Evolutionary conservation across 2,113 vertebrate genomes (phyloP).

Genomic region (Lathamus discolor): DNA sequence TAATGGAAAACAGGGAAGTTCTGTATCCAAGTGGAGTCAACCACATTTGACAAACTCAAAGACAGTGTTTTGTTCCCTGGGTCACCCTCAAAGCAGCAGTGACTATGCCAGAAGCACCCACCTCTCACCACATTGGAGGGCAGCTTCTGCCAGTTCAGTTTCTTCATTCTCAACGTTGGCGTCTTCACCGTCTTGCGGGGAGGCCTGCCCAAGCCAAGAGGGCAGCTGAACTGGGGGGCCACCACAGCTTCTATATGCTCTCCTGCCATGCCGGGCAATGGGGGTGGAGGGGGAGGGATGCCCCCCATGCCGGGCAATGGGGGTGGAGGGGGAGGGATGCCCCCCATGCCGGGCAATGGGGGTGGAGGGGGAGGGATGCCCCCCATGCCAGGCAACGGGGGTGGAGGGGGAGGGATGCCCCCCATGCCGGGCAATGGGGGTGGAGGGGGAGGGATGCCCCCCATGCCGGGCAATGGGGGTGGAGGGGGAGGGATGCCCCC

Average conservation of each 20-base stretch:
- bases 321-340: background rate
- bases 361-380: slow-evolving; percentile 8
- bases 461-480: background rate
- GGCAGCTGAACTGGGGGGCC: slow-evolving; percentile 66
- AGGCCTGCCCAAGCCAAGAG: slow-evolving; percentile 62
- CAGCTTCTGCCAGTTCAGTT: slow-evolving; percentile 98
- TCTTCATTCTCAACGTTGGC: slow-evolving; percentile 92
- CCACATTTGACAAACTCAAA: background rate
- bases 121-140: slow-evolving; percentile 81
- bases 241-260: slow-evolving; percentile 74
- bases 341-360: background rate
- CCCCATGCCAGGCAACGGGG: too few species aligned
- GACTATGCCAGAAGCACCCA: slow-evolving; percentile 47
- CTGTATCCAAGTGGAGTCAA: background rate
- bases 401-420: too few species aligned
- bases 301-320: background rate
- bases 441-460: slow-evolving; percentile 33
- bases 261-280: slow-evolving; percentile 1
- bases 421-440: slow-evolving; percentile 14
- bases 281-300: slow-evolving; percentile 48
- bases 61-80: background rate
- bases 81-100: background rate
- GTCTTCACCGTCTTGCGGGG: slow-evolving; percentile 67
- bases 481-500: too few species aligned
- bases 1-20: background rate